A percentile compares a stretch with the other conserved stretches of the same genome.
Conservation (phyloP, 2,113 vertebrate species). For the Ciconia maguari region DNA sequence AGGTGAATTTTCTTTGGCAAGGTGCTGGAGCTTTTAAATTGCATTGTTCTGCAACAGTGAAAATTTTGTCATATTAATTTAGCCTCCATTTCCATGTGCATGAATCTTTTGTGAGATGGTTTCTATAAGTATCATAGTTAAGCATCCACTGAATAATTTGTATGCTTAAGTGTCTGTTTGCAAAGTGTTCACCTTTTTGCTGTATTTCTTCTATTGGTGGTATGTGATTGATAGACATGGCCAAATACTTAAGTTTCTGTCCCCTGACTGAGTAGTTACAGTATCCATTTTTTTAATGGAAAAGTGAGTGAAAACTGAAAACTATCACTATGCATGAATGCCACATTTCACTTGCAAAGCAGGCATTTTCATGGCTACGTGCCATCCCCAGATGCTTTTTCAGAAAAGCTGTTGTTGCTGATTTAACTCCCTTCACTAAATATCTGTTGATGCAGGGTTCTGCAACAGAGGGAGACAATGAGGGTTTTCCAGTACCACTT, state of each 20-base stretch:
- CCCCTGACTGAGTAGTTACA: background rate
- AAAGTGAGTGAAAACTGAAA: background rate
- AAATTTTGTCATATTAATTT: background rate
- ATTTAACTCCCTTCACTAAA: background rate
- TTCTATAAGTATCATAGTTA: background rate
- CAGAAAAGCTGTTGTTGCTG: background rate
- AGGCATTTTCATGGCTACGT: conserved; percentile 10
- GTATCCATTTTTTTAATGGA: background rate
- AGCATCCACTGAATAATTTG: background rate
- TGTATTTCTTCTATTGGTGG: background rate
- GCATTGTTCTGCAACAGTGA: background rate
- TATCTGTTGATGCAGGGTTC: background rate
- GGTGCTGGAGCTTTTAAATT: background rate
- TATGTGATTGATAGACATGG: background rate
- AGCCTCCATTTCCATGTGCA: background rate
- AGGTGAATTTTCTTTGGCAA: background rate
- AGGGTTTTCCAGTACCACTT: background rate
- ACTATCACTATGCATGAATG: background rate
- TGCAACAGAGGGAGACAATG: background rate
- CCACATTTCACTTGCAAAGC: conserved; percentile 20
- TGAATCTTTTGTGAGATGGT: background rate
- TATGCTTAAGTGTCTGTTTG: background rate
- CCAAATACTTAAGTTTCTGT: background rate
- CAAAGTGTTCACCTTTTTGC: background rate
- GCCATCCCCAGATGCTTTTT: background rate